Conservation (phyloP, 2,797 vertebrate genomes). For the Podarcis lilfordi region DNA sequence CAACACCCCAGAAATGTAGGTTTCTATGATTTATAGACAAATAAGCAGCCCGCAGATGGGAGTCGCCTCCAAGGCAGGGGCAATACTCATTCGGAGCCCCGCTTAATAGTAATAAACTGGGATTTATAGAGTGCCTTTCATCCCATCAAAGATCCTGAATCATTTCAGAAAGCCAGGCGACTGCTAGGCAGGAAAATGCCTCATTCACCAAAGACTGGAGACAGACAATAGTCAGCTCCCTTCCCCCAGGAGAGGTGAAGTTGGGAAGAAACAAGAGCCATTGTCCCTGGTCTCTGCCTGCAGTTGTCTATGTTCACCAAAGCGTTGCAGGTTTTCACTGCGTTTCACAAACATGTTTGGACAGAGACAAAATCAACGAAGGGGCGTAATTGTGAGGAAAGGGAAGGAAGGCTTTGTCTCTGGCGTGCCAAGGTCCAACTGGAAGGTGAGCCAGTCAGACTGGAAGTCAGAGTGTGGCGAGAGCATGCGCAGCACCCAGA, state of each 20-base stretch:
- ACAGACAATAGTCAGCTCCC: neutral
- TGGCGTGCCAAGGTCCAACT: too few relatives aligned
- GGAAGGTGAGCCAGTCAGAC: too few relatives aligned
- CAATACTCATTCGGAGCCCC: slow-evolving; percentile 40
- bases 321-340: neutral
- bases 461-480: too few relatives aligned
- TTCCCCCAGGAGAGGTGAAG: neutral
- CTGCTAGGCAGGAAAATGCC: neutral
- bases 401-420: too few relatives aligned
- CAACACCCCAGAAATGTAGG: slow-evolving; percentile 29
- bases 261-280: neutral
- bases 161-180: slow-evolving; percentile 36
- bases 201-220: neutral
- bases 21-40: slow-evolving; percentile 58
- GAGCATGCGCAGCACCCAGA: too few relatives aligned
- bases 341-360: neutral
- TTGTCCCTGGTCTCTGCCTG: neutral
- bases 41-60: slow-evolving; percentile 27
- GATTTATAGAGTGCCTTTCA: slow-evolving; percentile 50
- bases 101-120: slow-evolving; percentile 51
- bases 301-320: neutral
- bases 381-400: too few relatives aligned
- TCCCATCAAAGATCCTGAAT: slow-evolving; percentile 39
- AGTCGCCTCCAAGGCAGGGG: slow-evolving; percentile 37
- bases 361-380: neutral